Evolutionary conservation across 35 echinoderm and acorn worm species (phyloP), one percentile per base, ranked within the genome.

Genomic region (Chiridota heheva): DNA sequence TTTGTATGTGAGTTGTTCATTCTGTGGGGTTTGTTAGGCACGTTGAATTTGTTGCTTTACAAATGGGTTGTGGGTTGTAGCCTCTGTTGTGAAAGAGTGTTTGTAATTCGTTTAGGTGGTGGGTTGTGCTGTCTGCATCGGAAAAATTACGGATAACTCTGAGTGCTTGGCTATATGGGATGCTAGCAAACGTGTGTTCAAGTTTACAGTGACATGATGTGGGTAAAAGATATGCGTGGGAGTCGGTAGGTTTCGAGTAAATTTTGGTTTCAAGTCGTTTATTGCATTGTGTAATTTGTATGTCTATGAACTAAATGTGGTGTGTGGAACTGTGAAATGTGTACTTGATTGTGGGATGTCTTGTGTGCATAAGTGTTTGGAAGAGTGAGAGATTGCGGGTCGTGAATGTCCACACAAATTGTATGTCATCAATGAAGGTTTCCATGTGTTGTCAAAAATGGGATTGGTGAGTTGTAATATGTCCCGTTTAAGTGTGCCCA

Each of bases 121-220:
- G 37, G 35, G 48, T 78, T 3, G 49, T 58, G 53, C 5, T 15
- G n/a, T 58, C 53, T 1, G 3, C 49, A 28, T 66, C 26, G 15
- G 78, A 67, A 58, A 58, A 81, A 68, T 67, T 82, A 3, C 80
- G 42, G 8, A 35, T 48, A 3, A 49, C 56, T 16, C 80, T 40
- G 1, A 69, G 80, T 3, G 39, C 41, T 40, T 82, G 80, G 37
- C 43, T 82, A 24, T 66, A 82, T 69, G 44, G 44, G 1, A 80
- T 68, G 34, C 61, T 68, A n/a, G 1, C 1, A 51, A 82, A 82
- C 5, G 63, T 69, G 29, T 82, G 80, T 16, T 69, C n/a, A n/a
- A n/a, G n/a, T n/a, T n/a, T 67, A 36, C 42, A 43, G 15, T 82
- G 80, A 46, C 40, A 82, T n/a, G 41, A 51, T 26, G 80, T 82